These are phyloP conservation scores for Ectemnius lituratus DNA, from an alignment of 2,888 invertebrate species.

Conservation along the genomic window DNA sequence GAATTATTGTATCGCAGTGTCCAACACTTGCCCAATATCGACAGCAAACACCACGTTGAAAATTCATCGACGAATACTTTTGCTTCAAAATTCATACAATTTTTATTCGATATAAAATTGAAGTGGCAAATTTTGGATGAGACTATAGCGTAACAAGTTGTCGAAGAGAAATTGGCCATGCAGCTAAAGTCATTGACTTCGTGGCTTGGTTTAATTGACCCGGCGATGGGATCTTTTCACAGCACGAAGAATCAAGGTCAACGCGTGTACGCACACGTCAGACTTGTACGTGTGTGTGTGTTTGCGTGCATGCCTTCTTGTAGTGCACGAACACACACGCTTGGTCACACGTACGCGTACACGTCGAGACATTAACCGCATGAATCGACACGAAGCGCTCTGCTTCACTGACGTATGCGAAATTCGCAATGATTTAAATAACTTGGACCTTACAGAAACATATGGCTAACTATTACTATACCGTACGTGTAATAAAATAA, in stretches of 20 bases:
- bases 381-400: too few relatives aligned
- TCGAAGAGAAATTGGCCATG: slow-evolving; percentile 62
- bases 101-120: not conserved
- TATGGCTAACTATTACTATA: too few relatives aligned
- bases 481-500: too few relatives aligned
- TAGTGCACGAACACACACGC: not conserved
- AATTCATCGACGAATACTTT: too few relatives aligned
- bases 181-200: slow-evolving; percentile 68
- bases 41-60: too few relatives aligned
- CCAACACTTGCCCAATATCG: too few relatives aligned
- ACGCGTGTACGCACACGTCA: slow-evolving; percentile 30
- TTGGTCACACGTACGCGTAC: not conserved
- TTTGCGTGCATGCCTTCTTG: slow-evolving; percentile 8
- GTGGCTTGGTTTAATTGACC: slow-evolving; percentile 71
- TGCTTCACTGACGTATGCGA: too few relatives aligned
- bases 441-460: too few relatives aligned
- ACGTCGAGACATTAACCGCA: too few relatives aligned
- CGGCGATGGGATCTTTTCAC: slow-evolving; percentile 62
- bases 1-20: too few relatives aligned
- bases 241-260: slow-evolving; percentile 67
- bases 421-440: too few relatives aligned
- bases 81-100: not conserved
- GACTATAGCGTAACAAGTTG: slow-evolving; percentile 30
- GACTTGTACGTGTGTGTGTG: slow-evolving; percentile 13
- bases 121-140: not conserved